Percentiles rank a stretch among this genome's conserved stretches.
Conservation (phyloP, 2,888 invertebrate genomes). For the Pristionchus mayeri region DNA sequence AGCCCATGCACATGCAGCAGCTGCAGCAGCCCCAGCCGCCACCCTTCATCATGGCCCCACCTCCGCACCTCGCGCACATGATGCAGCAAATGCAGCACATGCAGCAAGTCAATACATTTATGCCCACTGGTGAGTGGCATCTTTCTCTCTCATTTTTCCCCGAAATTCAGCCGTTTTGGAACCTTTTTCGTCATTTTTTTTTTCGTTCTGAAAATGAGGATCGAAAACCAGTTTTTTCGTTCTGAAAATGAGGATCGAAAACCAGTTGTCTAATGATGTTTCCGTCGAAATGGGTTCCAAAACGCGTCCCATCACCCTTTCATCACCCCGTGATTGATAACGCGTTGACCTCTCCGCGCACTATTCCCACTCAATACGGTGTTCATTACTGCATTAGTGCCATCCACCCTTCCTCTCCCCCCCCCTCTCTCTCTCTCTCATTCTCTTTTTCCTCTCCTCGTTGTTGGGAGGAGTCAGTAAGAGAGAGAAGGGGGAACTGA, state of each 20-base stretch:
- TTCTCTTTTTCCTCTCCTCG: too few relatives aligned
- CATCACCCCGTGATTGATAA: too few relatives aligned
- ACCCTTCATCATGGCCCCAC: background rate
- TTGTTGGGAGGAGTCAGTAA: constrained; percentile 22
- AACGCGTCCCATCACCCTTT: too few relatives aligned
- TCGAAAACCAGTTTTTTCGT: too few relatives aligned
- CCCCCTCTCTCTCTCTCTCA: constrained; percentile 38
- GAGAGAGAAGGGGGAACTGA: constrained; percentile 29
- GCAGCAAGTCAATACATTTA: background rate
- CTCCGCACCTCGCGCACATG: background rate
- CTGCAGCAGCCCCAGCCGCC: constrained; percentile 14
- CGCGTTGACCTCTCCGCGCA: background rate
- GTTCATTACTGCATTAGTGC: background rate
- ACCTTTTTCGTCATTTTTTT: too few relatives aligned
- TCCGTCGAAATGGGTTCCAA: too few relatives aligned
- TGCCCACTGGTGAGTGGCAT: background rate
- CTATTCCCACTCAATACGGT: background rate
- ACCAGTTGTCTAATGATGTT: too few relatives aligned
- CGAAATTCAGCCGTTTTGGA: too few relatives aligned
- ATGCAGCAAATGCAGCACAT: background rate
- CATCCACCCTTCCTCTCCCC: constrained; percentile 26
- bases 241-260: too few relatives aligned
- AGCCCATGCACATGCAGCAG: background rate
- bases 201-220: too few relatives aligned
- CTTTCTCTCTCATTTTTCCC: too few relatives aligned